Conservation (phyloP, 2,797 vertebrate species). For the Lepilemur septentrionalis region DNA sequence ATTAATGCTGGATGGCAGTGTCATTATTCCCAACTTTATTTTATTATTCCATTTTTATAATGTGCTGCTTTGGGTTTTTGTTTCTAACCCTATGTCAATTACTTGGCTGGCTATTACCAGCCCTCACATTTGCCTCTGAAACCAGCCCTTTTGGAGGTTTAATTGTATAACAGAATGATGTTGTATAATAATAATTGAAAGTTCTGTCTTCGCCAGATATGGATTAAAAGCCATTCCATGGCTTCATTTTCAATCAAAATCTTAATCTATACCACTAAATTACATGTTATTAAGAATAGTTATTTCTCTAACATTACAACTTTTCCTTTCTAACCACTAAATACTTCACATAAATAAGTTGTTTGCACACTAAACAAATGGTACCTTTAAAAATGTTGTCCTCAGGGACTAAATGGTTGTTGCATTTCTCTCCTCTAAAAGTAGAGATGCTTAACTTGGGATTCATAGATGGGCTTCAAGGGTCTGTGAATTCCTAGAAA, state of each 20-base stretch:
- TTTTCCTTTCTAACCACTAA: constrained; percentile 16
- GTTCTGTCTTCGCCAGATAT: not conserved
- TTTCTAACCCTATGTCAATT: constrained; percentile 41
- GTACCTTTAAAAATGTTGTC: not conserved
- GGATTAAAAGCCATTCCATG: not conserved
- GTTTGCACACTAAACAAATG: not conserved
- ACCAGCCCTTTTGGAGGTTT: not conserved
- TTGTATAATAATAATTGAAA: not conserved
- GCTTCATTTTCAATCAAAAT: not conserved
- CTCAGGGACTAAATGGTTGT: not conserved
- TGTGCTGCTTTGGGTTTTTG: constrained; percentile 49
- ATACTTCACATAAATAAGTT: not conserved
- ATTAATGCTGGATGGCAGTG: not conserved
- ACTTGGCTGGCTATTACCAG: not conserved
- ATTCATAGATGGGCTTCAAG: not conserved
- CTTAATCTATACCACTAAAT: not conserved
- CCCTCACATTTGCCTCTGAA: constrained; percentile 28
- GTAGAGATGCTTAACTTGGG: not conserved
- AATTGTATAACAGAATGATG: constrained; percentile 8
- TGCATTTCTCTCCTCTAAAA: constrained; percentile 9
- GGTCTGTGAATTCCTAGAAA: not conserved
- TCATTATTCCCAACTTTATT: constrained; percentile 24
- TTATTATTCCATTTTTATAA: constrained; percentile 44
- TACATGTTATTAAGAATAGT: not conserved
- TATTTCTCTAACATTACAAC: constrained; percentile 20